These are phyloP conservation scores for Cettia cetti DNA, from an alignment of 2,113 vertebrate species.

Conservation along the genomic window DNA sequence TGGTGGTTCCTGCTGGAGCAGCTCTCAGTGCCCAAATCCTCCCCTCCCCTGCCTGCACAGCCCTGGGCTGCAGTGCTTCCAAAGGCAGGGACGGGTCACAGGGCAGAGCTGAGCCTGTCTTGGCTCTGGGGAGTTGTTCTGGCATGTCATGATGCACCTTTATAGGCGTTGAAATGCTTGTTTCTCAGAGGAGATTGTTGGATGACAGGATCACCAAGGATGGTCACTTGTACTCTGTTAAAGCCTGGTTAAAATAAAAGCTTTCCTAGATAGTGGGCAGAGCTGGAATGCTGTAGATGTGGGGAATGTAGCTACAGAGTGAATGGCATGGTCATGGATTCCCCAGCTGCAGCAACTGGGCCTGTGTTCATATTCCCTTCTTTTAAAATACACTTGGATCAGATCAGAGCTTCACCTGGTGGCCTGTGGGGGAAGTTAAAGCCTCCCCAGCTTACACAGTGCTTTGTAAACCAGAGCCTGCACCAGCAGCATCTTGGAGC, in stretches of 20 bases:
- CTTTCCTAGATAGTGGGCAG: not conserved
- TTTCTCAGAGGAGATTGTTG: not conserved
- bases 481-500: not conserved
- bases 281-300: not conserved
- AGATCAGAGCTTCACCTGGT: not conserved
- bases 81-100: not conserved
- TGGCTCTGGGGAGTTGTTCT: not conserved
- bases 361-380: not conserved
- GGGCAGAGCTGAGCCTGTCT: rapidly evolving
- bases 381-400: not conserved
- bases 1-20: not conserved
- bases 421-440: not conserved
- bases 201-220: not conserved
- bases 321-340: rapidly evolving
- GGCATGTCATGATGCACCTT: not conserved
- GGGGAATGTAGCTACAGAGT: not conserved
- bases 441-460: not conserved
- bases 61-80: not conserved
- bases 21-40: not conserved
- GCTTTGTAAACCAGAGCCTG: not conserved
- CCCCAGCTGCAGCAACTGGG: rapidly evolving
- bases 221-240: not conserved
- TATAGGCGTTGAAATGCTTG: not conserved
- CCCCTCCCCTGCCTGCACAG: rapidly evolving
- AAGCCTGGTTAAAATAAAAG: not conserved